phyloP scores from a whole-genome alignment of 2,888 invertebrate genomes.

The Eulithis prunata region DNA sequence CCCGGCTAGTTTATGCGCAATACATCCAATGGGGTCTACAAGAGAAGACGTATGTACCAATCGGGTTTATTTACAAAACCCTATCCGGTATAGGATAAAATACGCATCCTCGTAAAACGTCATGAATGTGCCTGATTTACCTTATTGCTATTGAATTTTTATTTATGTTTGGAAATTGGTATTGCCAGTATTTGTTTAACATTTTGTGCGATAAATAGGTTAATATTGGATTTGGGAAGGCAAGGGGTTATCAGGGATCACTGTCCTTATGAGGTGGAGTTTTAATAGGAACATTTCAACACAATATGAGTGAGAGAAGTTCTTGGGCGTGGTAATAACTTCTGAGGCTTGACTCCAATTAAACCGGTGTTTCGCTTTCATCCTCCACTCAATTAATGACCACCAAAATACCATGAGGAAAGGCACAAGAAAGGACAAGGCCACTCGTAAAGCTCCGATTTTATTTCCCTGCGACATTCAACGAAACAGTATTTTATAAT shows the following conservation, averaged over 20 bases:
- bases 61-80: conserved; percentile 28
- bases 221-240: conserved; percentile 12
- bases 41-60: conserved; percentile 33
- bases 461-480: conserved; percentile 28
- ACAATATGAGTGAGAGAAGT: not conserved
- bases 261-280: too few species aligned
- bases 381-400: conserved; percentile 15
- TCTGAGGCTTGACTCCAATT: not conserved
- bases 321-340: not conserved
- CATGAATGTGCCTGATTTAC: conserved; percentile 35
- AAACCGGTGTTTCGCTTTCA: conserved; percentile 12
- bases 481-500: conserved; percentile 43
- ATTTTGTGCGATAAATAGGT: conserved; percentile 20
- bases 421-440: conserved; percentile 15
- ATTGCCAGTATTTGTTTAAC: conserved; percentile 28
- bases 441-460: conserved; percentile 28
- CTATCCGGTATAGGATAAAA: conserved; percentile 28
- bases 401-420: conserved; percentile 2
- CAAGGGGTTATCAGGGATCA: conserved; percentile 6
- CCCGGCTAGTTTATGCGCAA: conserved; percentile 29
- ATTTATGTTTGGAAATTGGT: conserved; percentile 30
- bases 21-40: conserved; percentile 20
- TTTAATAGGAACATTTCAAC: too few species aligned
- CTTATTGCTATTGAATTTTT: conserved; percentile 33
- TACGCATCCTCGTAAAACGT: conserved; percentile 34